These are phyloP conservation scores for Strigamia crassipes DNA, from an alignment of 2,888 invertebrate genomes.

Conservation along the genomic window DNA sequence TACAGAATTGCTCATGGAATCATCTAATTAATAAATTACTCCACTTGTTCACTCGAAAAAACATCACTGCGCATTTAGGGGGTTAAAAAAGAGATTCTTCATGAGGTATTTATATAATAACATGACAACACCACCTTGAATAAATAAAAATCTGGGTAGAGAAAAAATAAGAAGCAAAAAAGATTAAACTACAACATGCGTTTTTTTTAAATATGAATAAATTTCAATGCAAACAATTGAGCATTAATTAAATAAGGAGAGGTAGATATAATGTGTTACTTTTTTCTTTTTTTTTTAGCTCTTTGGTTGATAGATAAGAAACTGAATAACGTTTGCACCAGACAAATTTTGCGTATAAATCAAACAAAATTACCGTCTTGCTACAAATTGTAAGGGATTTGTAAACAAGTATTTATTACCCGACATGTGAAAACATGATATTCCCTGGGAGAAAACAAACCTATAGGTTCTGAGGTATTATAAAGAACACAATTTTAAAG, in stretches of 20 bases:
- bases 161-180: not conserved
- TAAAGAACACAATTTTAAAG: not conserved
- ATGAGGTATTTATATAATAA: conserved; percentile 15
- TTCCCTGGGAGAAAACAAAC: conserved; percentile 35
- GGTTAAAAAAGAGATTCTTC: not conserved
- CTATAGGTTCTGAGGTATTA: not conserved
- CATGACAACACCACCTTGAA: not conserved
- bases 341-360: conserved; percentile 8
- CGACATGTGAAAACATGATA: not conserved
- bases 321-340: conserved; percentile 15
- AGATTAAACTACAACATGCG: not conserved
- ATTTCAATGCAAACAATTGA: conserved; percentile 4
- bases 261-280: not conserved
- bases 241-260: not conserved
- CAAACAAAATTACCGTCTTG: not conserved
- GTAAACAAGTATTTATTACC: conserved; percentile 1
- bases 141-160: conserved; percentile 18
- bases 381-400: not conserved
- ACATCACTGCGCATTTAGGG: not conserved
- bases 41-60: not conserved
- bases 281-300: conserved; percentile 23
- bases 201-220: not conserved
- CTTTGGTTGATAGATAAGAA: conserved; percentile 29
- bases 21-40: not conserved
- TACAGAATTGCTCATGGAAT: not conserved